A percentile compares a stretch with the other conserved stretches of the same genome.
Conservation (phyloP, 1,140 invertebrate species). For the Pseudomyrmex concolor region DNA sequence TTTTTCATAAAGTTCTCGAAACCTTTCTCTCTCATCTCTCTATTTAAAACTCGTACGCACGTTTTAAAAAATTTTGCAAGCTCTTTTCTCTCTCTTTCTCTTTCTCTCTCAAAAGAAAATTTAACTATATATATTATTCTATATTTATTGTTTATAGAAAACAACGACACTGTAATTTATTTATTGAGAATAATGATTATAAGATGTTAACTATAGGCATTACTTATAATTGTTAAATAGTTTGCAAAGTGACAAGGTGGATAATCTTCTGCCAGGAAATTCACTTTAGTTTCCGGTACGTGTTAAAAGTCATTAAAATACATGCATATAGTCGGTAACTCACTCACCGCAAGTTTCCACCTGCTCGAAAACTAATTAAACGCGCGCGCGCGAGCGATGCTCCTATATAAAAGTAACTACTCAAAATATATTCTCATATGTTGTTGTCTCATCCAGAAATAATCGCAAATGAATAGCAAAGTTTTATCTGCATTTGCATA, state of each 20-base stretch:
- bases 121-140: too few relatives aligned
- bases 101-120: too few relatives aligned
- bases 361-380: slow-evolving; percentile 50
- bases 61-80: too few relatives aligned
- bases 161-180: too few relatives aligned
- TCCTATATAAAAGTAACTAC: slow-evolving; percentile 29
- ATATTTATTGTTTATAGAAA: too few relatives aligned
- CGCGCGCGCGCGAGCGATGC: neutral
- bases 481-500: neutral
- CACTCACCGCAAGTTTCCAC: slow-evolving; percentile 41
- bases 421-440: neutral
- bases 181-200: neutral
- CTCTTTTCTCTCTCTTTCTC: too few relatives aligned
- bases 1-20: too few relatives aligned
- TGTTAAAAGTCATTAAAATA: slow-evolving; percentile 49
- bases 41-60: too few relatives aligned
- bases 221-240: slow-evolving; percentile 34
- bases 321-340: slow-evolving; percentile 13
- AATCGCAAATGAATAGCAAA: neutral
- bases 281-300: slow-evolving; percentile 18
- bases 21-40: too few relatives aligned
- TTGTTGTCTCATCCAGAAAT: neutral
- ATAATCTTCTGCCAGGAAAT: neutral
- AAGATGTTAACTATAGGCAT: neutral
- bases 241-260: slow-evolving; percentile 17